Conservation (phyloP, 92 coral and sea anemone genomes). For the Galaxea fascicularis region DNA sequence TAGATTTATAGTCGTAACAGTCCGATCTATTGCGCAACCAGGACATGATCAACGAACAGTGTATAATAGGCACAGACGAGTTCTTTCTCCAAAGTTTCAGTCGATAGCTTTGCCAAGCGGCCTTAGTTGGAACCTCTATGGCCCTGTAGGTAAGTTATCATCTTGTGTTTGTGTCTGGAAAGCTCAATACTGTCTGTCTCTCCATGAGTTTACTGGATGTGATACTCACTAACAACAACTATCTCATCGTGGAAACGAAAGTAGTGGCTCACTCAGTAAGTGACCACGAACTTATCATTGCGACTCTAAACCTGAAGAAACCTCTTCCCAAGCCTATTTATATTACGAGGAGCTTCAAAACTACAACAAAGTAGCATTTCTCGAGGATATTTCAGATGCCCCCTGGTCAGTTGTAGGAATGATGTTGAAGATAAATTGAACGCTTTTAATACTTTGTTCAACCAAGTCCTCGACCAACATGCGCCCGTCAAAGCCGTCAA, state of each 20-base stretch:
- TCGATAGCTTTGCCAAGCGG: no score
- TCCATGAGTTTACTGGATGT: no score
- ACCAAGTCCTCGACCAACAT: conserved; percentile 47
- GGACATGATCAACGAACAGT: no score
- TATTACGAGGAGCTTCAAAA: conserved; percentile 3
- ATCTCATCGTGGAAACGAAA: conserved; percentile 32
- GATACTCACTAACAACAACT: conserved; percentile 30
- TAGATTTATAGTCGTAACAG: no score
- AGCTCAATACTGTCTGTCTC: no score
- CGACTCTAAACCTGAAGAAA: conserved; percentile 44
- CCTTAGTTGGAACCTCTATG: no score
- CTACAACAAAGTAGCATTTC: conserved; percentile 46
- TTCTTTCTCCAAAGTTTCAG: no score
- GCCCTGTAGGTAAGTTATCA: no score
- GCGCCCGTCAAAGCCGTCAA: conserved; percentile 45
- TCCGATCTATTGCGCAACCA: no score
- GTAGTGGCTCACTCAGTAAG: conserved; percentile 50
- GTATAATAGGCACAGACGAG: no score
- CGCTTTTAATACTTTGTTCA: conserved; percentile 42
- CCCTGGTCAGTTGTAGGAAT: conserved; percentile 55
- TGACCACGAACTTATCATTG: conserved; percentile 51
- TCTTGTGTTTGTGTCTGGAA: no score
- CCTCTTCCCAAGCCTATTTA: conserved; percentile 46
- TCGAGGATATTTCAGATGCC: conserved; percentile 36
- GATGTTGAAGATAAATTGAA: conserved; percentile 50